Evolutionary conservation across 2,888 invertebrate species (phyloP).

Genomic region (Lysandra coridon): DNA sequence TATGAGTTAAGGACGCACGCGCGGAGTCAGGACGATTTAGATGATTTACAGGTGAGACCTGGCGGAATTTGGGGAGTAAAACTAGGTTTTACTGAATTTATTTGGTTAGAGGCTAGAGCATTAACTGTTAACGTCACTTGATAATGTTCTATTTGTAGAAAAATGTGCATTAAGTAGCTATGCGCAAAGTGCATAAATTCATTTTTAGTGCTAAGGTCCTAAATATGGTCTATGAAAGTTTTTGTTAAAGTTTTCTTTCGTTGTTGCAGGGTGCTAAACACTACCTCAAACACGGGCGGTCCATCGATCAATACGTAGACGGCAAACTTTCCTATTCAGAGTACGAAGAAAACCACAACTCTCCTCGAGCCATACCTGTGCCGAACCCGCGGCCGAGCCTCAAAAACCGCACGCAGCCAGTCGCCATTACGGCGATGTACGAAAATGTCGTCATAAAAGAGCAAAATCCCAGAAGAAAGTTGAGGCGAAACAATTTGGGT

Average conservation of each 20-base stretch:
- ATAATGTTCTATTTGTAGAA: background rate
- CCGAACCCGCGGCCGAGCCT: conserved; percentile 72
- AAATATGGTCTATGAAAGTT: background rate
- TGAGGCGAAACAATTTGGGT: conserved; percentile 81
- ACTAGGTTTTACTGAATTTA: background rate
- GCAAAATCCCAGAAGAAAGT: conserved; percentile 86
- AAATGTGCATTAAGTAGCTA: background rate
- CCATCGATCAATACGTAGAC: conserved; percentile 89
- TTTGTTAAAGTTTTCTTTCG: conserved; percentile 33
- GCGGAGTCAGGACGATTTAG: conserved; percentile 86
- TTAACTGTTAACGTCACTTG: background rate
- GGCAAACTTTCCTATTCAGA: conserved; percentile 80
- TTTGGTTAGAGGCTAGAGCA: background rate
- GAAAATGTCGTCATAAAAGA: conserved; percentile 86
- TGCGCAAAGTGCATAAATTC: background rate
- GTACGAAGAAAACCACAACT: conserved; percentile 73
- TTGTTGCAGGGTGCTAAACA: conserved; percentile 77
- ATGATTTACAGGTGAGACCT: conserved; percentile 78
- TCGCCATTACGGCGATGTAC: conserved; percentile 86
- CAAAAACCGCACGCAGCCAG: conserved; percentile 81
- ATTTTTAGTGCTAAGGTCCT: background rate
- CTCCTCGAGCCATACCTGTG: conserved; percentile 67
- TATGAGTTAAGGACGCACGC: conserved; percentile 84
- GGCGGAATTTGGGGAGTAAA: background rate
- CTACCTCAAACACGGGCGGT: conserved; percentile 85